Base-by-base conservation (phyloP, 1,140 invertebrate species). In the Neodiprion pinetum region DNA sequence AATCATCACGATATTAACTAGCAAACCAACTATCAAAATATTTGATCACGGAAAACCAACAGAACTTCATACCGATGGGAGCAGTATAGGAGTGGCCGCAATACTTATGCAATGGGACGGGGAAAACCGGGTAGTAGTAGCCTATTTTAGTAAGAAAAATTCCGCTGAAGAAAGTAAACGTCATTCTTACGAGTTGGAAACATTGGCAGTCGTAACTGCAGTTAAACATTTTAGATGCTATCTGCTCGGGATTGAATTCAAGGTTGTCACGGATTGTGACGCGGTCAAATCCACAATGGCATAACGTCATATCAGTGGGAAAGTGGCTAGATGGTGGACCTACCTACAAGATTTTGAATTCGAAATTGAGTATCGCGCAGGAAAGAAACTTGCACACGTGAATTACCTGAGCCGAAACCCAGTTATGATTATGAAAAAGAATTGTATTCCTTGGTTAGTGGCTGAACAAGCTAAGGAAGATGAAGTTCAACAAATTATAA, bases 131-230 rank as follows among this genome's bases (percentile, higher is more conserved):
- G 53, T 61, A 48, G 80, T 82, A 0, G 79, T 86, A 8, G 76
- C 72, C 21, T 85, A 83, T 68, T 85, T 76, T 53, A 81, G 78
- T 67, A 68, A 73, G 47, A 78, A 77, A n/a, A 83, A 81, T 5
- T 77, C 78, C 9, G 71, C 66, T 0, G 71, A 71, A 28, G 79
- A 85, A 76, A 17, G 72, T 11, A 70, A 75, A 48, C 82, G 85
- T 80, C 82, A 85, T 77, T 84, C 80, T 4, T 84, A 82, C 53
- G 82, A 86, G 72, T 21, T 84, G 9, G 82, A 85, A 70, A 83
- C 79, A 1, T 65, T 86, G 17, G 81, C 81, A 1, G 80, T 84
- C 3, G 78, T 83, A 23, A 70, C 75, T 65, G 61, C 75, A 3
- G 1, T 82, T 10, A 74, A 77, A 70, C 72, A 77, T 12, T 81